Percentiles rank a stretch among this genome's conserved stretches.
phyloP scores from a whole-genome alignment of 2,797 vertebrate species.

The Sebastiscus tertius region DNA sequence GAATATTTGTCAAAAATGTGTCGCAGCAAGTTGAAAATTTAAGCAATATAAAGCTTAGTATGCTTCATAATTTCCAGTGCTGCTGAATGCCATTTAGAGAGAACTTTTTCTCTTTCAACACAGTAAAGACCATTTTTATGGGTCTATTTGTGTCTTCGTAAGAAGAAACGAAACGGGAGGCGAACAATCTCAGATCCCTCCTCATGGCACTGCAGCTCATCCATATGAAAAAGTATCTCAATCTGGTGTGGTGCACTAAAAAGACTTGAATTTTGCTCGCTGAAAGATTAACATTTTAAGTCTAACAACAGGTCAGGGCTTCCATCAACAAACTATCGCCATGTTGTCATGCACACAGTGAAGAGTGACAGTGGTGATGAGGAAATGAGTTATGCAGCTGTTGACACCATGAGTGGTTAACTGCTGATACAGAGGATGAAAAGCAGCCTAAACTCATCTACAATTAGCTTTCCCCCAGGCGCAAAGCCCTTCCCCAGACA shows the following conservation, averaged over 20 bases:
- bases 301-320: not conserved
- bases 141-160: not conserved
- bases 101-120: not conserved
- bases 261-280: not conserved
- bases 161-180: not conserved
- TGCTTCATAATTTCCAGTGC: not conserved
- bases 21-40: not conserved
- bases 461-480: constrained; percentile 62
- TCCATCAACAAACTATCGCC: constrained; percentile 35
- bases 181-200: not conserved
- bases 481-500: constrained; percentile 75
- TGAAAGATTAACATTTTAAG: not conserved
- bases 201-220: not conserved
- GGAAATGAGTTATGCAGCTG: constrained; percentile 59
- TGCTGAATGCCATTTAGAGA: not conserved
- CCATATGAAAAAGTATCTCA: not conserved
- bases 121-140: not conserved
- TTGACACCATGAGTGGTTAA: constrained; percentile 69
- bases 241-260: not conserved
- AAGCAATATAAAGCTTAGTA: not conserved
- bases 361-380: constrained; percentile 57
- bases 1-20: not conserved
- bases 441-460: constrained; percentile 74
- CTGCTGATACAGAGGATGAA: constrained; percentile 68
- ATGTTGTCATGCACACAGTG: constrained; percentile 68